These are phyloP conservation scores for Zosterops pallidus DNA, from an alignment of 2,113 vertebrate genomes.

Conservation along the genomic window DNA sequence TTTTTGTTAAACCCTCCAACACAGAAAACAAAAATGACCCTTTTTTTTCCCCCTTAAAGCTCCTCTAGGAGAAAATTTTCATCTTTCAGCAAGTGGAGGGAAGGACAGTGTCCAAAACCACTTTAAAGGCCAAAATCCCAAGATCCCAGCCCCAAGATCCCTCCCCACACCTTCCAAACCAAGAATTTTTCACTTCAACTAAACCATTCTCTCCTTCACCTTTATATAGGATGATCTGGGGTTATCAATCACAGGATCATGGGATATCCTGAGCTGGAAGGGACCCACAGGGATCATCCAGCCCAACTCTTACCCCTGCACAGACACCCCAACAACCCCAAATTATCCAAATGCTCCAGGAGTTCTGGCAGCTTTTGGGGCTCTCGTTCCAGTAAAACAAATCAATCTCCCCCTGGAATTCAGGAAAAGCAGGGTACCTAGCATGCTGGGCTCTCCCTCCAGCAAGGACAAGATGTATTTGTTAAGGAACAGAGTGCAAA, in stretches of 20 bases:
- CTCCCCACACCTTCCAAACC: not conserved
- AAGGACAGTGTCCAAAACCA: not conserved
- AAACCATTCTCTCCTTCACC: not conserved
- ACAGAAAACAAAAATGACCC: not conserved
- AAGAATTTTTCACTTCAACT: not conserved
- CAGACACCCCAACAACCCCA: not conserved
- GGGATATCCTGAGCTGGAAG: not conserved
- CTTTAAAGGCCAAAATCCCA: not conserved
- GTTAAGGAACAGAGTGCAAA: constrained; percentile 97
- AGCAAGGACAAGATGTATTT: constrained; percentile 94
- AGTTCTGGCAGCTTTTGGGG: not conserved
- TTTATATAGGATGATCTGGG: not conserved
- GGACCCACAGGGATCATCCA: not conserved
- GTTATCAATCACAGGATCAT: not conserved
- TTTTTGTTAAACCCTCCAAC: not conserved
- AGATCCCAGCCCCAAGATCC: not conserved
- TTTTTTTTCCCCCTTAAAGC: not conserved
- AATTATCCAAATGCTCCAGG: rapidly evolving
- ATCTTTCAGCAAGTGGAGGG: not conserved
- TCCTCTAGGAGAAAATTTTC: not conserved
- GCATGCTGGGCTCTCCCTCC: constrained; percentile 92
- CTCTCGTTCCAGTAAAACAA: not conserved
- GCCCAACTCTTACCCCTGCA: not conserved
- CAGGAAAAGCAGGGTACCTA: constrained; percentile 74
- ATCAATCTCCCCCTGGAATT: not conserved